Base-by-base conservation (phyloP, 2,888 invertebrate species). In the Adelognathus sp. region DNA sequence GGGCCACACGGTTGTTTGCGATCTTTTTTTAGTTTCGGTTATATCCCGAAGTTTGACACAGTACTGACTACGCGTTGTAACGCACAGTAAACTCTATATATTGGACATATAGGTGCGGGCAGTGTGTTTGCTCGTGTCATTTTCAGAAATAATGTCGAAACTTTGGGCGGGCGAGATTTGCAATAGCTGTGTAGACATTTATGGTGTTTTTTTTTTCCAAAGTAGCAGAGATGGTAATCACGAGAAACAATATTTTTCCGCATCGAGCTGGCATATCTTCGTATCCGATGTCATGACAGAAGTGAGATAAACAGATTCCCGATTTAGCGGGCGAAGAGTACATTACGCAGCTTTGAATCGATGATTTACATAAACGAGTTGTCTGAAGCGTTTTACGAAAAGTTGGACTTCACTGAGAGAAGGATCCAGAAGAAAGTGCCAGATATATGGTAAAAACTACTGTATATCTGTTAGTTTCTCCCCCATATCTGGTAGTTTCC, bases 1-100 rank as follows among this genome's bases (percentile, higher is more conserved):
- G 63, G 78, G 54, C 78, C 70, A 74, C 54, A 61, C 72, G 69
- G 60, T 73, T 82, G 79, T 81, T 82, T 82, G 79, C 81, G 70
- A 79, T 79, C 75, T 67, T 82, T 79, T 66, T 80, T 63, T 61
- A 66, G 56, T 82, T 77, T 82, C 72, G 67, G 58, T 39, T 39
- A 39, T 39, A 16, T 2, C 33, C 36, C 52, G 52, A 9, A 14
- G 46, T 50, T 50, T 50, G 64, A 50, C 36, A 50, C 64, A 36
- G 50, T 66, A 63, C 21, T 18, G 58, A 58, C 33, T 66, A 52
- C 21, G 46, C 18, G 14, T 7, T 33, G 39, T 52, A 52, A 52
- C 16, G 52, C 27, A 33, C 52, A 36, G 21, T 52, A 36, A 31
- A 33, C 31, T 70, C 21, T 76, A 44, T n/a, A 33, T 16, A 18